Evolutionary conservation across 1,140 invertebrate species (phyloP).

Genomic region (Scaptomyza montana): DNA sequence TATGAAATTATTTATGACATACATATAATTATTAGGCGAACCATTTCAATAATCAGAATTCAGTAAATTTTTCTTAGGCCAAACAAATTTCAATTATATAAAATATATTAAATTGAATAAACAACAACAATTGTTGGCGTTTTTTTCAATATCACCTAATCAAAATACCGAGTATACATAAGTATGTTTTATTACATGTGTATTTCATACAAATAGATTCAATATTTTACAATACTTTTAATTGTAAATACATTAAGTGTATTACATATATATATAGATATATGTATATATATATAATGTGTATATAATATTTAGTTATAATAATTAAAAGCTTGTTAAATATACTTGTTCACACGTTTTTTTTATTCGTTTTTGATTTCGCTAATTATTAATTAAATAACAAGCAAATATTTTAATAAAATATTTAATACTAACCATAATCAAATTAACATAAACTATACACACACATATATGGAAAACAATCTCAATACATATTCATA

Average conservation of each 20-base stretch:
- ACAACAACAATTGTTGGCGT: neutral
- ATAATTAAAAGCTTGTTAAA: conserved; percentile 74
- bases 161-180: conserved; percentile 45
- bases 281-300: conserved; percentile 46
- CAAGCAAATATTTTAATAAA: conserved; percentile 68
- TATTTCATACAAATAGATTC: conserved; percentile 82
- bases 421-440: conserved; percentile 28
- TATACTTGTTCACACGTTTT: conserved; percentile 15
- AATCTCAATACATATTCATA: conserved; percentile 34
- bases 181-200: conserved; percentile 65
- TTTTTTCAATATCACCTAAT: conserved; percentile 35
- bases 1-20: too few species aligned
- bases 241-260: conserved; percentile 66
- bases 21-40: too few species aligned
- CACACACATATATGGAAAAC: conserved; percentile 62
- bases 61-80: too few species aligned
- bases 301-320: conserved; percentile 50
- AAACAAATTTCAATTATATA: too few species aligned
- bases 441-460: conserved; percentile 59
- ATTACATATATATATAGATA: conserved; percentile 60
- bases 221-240: conserved; percentile 81
- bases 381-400: conserved; percentile 77
- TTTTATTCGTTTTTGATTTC: conserved; percentile 49
- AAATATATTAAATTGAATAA: neutral
- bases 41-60: too few species aligned